Base-by-base conservation (phyloP, 2,888 invertebrate species). In the Cheilosia vernalis region DNA sequence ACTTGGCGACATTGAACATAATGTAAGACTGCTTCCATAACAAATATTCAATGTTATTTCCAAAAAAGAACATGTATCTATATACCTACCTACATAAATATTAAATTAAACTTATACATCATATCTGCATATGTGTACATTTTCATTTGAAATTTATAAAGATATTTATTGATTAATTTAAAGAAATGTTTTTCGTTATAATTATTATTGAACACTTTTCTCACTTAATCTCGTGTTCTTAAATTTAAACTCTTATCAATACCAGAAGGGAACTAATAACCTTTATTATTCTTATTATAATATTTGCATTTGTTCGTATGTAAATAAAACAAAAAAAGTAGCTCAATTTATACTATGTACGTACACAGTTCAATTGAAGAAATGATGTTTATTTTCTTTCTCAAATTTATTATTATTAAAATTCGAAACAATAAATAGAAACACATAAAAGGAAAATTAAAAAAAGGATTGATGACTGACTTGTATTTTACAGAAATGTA, bases 11-110 rank as follows among this genome's bases (percentile, higher is more conserved):
- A 56, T 42, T 67, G 10, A 69, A 69, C 42, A 77, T 83, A 44
- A 73, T 73, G 61, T 76, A 81, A 85, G 81, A 85, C 85, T 85
- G 84, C 80, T 80, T 70, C 53, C 69, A 51, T 24, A 15, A 55
- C 7, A 53, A 44, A 42, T 27, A 61, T 63, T n/a, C 6, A 58
- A 53, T 60, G 21, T 24, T 24, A 37, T 56, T 58, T 69, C 49
- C 40, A 15, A 13, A 33, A 58, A 19, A 53, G 13, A 37, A 13
- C 13, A 37, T 13, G 4, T 37, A 30, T 30, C 7, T 30, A 30
- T 30, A 53, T 19, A 63, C 55, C 1, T 27, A 27, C 6, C 27
- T 24, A 63, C 49, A 37, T 58, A 61, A 40, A 63, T 61, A 37
- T 63, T 44, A 19, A 27, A 33, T 19, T 58, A 30, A 10, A 10